These are phyloP conservation scores for Leuciscus idus DNA, from an alignment of 2,113 vertebrate species.

Conservation along the genomic window DNA sequence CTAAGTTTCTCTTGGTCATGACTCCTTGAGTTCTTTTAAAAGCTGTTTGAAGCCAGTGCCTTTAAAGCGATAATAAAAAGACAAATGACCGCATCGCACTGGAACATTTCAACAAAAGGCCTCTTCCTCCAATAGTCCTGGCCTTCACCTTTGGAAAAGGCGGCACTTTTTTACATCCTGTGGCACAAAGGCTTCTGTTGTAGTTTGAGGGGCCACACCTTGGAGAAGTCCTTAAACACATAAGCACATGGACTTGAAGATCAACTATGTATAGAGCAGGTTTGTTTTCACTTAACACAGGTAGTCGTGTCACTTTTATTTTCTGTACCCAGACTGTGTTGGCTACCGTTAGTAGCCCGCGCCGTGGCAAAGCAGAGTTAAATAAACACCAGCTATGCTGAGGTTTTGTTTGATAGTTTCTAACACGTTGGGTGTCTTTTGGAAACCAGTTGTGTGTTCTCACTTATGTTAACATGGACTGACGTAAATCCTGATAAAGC, in stretches of 20 bases:
- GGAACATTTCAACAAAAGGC: constrained; percentile 50
- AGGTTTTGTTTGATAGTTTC: constrained; percentile 30
- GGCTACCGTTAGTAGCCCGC: background rate
- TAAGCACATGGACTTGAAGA: constrained; percentile 34
- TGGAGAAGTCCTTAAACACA: constrained; percentile 44
- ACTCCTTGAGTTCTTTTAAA: constrained; percentile 12
- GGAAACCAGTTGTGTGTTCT: background rate
- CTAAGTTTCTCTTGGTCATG: constrained; percentile 6
- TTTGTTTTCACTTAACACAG: constrained; percentile 48
- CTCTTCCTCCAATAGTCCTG: constrained; percentile 52
- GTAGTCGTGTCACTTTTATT: constrained; percentile 36
- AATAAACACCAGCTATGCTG: constrained; percentile 43
- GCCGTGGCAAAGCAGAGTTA: constrained; percentile 10
- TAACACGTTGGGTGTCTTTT: background rate
- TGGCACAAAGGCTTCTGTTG: constrained; percentile 33
- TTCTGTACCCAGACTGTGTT: constrained; percentile 34
- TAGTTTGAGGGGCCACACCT: constrained; percentile 43
- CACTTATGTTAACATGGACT: background rate
- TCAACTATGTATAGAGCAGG: constrained; percentile 36
- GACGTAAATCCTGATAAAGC: background rate
- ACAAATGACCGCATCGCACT: constrained; percentile 21
- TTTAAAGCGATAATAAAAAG: constrained; percentile 40
- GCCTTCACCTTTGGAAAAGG: constrained; percentile 47
- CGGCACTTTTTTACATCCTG: constrained; percentile 45
- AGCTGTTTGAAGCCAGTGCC: background rate